Conservation (phyloP, 1,140 invertebrate species). For the Ceratina japonica region DNA sequence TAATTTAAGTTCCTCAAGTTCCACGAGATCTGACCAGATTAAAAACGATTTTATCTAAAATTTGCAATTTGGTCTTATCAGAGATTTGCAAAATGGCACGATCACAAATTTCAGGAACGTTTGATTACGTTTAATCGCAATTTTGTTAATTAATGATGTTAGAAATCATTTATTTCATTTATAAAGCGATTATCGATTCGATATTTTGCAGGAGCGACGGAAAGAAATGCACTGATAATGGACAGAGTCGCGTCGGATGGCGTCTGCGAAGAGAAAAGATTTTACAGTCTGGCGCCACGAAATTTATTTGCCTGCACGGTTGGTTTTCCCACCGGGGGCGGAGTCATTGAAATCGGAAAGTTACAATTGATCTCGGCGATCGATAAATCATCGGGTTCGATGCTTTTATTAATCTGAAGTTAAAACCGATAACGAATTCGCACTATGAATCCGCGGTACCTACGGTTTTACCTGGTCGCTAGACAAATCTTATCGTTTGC, state of each 20-base stretch:
- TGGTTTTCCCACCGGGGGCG: too few species aligned
- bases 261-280: neutral
- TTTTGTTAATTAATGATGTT: too few species aligned
- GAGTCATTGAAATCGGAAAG: slow-evolving; percentile 1
- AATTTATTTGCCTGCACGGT: slow-evolving; percentile 10
- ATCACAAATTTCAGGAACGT: neutral
- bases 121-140: neutral
- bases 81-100: neutral
- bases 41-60: too few species aligned
- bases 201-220: neutral
- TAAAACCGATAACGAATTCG: slow-evolving; percentile 20
- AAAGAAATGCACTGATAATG: neutral
- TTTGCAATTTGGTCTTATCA: too few species aligned
- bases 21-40: neutral
- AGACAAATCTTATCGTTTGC: slow-evolving; percentile 27
- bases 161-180: too few species aligned
- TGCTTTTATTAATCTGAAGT: neutral
- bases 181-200: neutral
- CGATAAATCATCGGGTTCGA: neutral
- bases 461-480: neutral
- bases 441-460: neutral
- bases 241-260: neutral
- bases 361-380: neutral
- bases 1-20: neutral
- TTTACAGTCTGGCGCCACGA: slow-evolving; percentile 1